These are phyloP conservation scores for Paracanthobrama guichenoti DNA, from an alignment of 2,113 vertebrate species.

Conservation along the genomic window DNA sequence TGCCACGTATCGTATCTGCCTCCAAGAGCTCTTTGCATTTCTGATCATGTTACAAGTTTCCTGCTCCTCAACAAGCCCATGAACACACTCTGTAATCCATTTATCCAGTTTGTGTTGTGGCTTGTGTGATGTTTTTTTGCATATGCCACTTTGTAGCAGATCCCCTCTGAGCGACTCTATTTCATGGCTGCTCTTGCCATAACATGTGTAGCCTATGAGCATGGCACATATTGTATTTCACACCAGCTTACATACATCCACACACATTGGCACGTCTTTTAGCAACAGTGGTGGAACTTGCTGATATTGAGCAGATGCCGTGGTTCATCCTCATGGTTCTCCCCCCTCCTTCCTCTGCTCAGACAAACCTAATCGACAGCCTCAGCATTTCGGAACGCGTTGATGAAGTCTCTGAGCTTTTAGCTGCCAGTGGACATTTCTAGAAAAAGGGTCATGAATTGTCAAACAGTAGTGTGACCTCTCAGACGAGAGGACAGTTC, in stretches of 20 bases:
- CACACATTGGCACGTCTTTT: slow-evolving; percentile 61
- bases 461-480: background rate
- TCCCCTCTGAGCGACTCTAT: slow-evolving; percentile 63
- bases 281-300: slow-evolving; percentile 72
- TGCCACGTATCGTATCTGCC: background rate
- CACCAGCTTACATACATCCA: slow-evolving; percentile 62
- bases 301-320: slow-evolving; percentile 57
- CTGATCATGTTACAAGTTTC: slow-evolving; percentile 31
- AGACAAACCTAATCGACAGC: slow-evolving; percentile 58
- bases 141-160: slow-evolving; percentile 53
- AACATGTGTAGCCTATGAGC: slow-evolving; percentile 62
- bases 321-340: slow-evolving; percentile 58
- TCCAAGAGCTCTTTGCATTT: slow-evolving; percentile 14
- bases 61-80: slow-evolving; percentile 29
- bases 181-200: slow-evolving; percentile 68
- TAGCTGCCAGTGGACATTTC: slow-evolving; percentile 36
- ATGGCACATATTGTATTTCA: slow-evolving; percentile 67
- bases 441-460: background rate
- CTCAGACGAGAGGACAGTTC: background rate
- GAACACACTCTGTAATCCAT: slow-evolving; percentile 52
- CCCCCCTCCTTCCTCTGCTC: slow-evolving; percentile 12
- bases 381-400: slow-evolving; percentile 50
- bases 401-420: slow-evolving; percentile 59
- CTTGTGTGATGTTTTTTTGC: slow-evolving; percentile 48
- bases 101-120: slow-evolving; percentile 39